Conservation (phyloP, 1,140 invertebrate species). For the Wiebesia pumilae region DNA sequence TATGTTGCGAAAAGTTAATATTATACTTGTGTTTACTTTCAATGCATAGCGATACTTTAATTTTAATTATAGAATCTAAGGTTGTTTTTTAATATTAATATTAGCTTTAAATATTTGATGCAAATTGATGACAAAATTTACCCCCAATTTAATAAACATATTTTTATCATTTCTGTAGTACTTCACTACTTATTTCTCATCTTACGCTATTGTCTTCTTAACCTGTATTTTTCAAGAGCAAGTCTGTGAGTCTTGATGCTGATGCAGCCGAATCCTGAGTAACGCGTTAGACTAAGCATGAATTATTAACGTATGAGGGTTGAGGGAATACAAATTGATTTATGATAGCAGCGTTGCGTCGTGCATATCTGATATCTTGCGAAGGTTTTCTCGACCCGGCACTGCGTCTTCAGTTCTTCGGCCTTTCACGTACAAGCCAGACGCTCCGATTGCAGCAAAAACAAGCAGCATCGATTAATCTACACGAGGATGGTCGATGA, state of each 20-base stretch:
- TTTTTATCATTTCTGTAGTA: too few species aligned
- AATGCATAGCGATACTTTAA: too few species aligned
- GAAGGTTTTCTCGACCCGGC: not conserved
- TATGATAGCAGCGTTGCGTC: constrained; percentile 64
- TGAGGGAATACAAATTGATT: constrained; percentile 71
- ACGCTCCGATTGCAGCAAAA: not conserved
- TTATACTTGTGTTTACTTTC: too few species aligned
- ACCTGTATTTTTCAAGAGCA: constrained; percentile 67
- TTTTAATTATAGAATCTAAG: too few species aligned
- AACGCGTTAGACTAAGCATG: constrained; percentile 69
- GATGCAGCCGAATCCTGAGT: not conserved
- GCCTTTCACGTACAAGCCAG: not conserved
- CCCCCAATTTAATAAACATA: too few species aligned
- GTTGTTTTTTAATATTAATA: too few species aligned
- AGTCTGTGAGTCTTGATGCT: not conserved
- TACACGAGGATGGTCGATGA: constrained; percentile 11
- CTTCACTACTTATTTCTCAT: too few species aligned
- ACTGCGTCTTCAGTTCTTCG: not conserved
- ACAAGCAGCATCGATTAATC: constrained; percentile 48
- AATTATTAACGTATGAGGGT: constrained; percentile 71
- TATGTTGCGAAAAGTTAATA: too few species aligned
- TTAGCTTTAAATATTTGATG: too few species aligned
- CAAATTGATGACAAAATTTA: too few species aligned
- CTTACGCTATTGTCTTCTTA: not conserved
- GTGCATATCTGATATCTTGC: constrained; percentile 64